Evolutionary conservation across 2,797 vertebrate genomes (phyloP).

Genomic region (Australoheros facetus): DNA sequence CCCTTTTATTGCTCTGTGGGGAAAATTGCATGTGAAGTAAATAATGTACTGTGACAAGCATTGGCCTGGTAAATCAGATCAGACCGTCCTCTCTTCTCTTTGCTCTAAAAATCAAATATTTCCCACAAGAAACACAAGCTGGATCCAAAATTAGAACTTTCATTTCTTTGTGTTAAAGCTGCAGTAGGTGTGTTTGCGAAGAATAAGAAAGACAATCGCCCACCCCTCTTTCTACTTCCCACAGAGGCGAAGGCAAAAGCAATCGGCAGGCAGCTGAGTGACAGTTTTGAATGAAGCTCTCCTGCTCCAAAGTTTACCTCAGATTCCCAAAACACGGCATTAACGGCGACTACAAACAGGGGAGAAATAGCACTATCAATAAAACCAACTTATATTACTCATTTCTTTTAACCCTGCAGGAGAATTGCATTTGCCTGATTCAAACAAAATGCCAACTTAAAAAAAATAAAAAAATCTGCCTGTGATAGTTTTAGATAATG

Average conservation of each 20-base stretch:
- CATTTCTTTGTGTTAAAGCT: slow-evolving; percentile 35
- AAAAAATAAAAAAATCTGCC: slow-evolving; percentile 5
- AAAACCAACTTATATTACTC: slow-evolving; percentile 7
- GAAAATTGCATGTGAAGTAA: slow-evolving; percentile 12
- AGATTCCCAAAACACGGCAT: slow-evolving; percentile 7
- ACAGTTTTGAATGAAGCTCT: slow-evolving; percentile 40
- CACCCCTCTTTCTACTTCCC: slow-evolving; percentile 9
- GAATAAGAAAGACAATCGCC: slow-evolving; percentile 13
- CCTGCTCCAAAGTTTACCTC: slow-evolving; percentile 31
- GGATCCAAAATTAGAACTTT: slow-evolving; percentile 57
- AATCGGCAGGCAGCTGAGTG: slow-evolving; percentile 36
- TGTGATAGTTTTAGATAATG: not conserved
- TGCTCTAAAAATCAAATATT: slow-evolving; percentile 34
- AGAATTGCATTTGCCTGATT: slow-evolving; percentile 17
- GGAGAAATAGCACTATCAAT: slow-evolving; percentile 12
- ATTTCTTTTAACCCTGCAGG: slow-evolving; percentile 4
- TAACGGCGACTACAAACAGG: slow-evolving; percentile 16
- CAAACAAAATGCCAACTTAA: slow-evolving; percentile 23
- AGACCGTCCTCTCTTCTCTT: slow-evolving; percentile 1
- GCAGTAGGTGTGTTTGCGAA: slow-evolving; percentile 36
- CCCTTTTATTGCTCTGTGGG: not conserved
- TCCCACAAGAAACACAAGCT: slow-evolving; percentile 30
- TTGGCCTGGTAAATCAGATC: slow-evolving; percentile 10
- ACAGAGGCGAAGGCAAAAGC: slow-evolving; percentile 29
- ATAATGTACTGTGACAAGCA: slow-evolving; percentile 14